Base-by-base conservation (phyloP, 2,888 invertebrate species). In the Drosophila flavopinicola region DNA sequence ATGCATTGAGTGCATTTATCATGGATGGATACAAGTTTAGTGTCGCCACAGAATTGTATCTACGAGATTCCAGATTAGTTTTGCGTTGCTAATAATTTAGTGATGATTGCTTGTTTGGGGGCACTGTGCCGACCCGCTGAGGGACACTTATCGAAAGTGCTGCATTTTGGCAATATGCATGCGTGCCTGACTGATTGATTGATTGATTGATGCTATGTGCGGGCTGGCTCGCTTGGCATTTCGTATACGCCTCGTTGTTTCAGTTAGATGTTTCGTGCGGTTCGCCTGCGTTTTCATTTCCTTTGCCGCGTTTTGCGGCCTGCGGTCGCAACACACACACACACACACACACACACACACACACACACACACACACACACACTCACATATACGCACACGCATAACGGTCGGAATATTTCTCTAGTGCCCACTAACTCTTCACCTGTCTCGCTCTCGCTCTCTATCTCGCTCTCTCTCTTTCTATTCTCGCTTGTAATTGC, bases 81-180 rank as follows among this genome's bases (percentile, higher is more conserved):
- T 20, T 20, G 2, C 20, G 20, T 2, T 20, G 20, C 2, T 3
- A 20, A 20, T 20, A 20, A 20, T 20, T 20, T 20, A 20, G 20
- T 20, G 74, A 15, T 76, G 67, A 70, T 85, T 73, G 64, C 63
- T 41, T 41, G 45, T 66, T 48, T 52, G 13, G 11, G 47, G 23
- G 20, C 25, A 20, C n/a, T 24, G n/a, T 13, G 45, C 27, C 6
- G 35, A 29, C 9, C 37, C 60, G 29, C 15, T 47, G 45, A n/a
- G 37, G 52, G 38, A 27, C 82, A 82, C 75, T 85, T 82, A 82
- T 73, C 83, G 57, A 64, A 85, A 86, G 68, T 72, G 66, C 67
- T 65, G 69, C 71, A 85, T 72, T 57, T 70, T 61, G 70, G 69
- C 66, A 79, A 73, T 73, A 61, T 59, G 69, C 57, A 57, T 41